Conservation (phyloP, 2,113 vertebrate species). For the Aleadryas rufinucha region DNA sequence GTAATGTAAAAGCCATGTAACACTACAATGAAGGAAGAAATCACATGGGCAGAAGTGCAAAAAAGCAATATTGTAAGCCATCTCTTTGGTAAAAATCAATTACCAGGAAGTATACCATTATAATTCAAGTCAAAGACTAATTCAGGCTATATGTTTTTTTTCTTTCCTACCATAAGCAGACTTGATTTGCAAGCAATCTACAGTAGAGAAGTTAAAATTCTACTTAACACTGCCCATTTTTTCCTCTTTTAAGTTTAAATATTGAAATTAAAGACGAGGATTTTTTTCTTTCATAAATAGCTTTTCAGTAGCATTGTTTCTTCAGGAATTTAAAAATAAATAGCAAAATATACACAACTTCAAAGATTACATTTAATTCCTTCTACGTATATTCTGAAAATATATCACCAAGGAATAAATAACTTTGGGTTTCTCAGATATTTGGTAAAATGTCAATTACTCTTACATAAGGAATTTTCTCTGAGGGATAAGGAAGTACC, state of each 20-base stretch:
- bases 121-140: constrained; percentile 38
- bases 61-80: constrained; percentile 29
- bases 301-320: constrained; percentile 29
- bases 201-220: not conserved
- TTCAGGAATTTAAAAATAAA: constrained; percentile 55
- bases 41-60: constrained; percentile 45
- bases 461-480: not conserved
- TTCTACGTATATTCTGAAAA: constrained; percentile 15
- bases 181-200: not conserved
- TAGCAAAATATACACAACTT: constrained; percentile 59
- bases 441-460: constrained; percentile 44
- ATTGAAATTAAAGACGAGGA: constrained; percentile 1
- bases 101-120: not conserved
- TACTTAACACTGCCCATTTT: not conserved
- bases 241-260: constrained; percentile 29
- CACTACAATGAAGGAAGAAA: not conserved
- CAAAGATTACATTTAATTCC: constrained; percentile 10
- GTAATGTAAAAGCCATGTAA: constrained; percentile 20
- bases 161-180: not conserved
- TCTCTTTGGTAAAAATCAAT: constrained; percentile 53
- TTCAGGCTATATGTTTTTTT: not conserved
- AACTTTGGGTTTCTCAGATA: constrained; percentile 46
- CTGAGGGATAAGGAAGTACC: constrained; percentile 14
- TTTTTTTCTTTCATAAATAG: constrained; percentile 38
- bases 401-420: constrained; percentile 42